phyloP scores from a whole-genome alignment of 2,888 invertebrate genomes.

The Drosophila maculinotata region DNA sequence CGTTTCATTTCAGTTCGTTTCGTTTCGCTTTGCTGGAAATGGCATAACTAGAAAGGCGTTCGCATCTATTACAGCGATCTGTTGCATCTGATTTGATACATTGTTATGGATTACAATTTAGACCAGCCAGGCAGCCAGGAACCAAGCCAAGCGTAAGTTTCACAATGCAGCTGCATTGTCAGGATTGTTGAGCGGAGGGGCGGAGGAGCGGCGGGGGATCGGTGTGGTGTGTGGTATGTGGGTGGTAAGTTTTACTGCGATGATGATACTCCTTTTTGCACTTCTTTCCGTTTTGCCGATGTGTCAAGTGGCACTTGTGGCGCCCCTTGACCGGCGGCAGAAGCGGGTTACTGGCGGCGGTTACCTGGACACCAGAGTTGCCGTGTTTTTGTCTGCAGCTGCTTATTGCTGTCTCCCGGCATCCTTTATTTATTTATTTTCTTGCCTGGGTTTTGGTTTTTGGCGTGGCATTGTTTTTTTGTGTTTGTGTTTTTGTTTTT shows the following conservation, averaged over 20 bases:
- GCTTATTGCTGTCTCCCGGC: slow-evolving; percentile 38
- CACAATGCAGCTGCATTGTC: slow-evolving; percentile 22
- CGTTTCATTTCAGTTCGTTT: neutral
- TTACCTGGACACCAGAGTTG: slow-evolving; percentile 35
- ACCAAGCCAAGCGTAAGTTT: slow-evolving; percentile 20
- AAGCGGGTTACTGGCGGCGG: neutral
- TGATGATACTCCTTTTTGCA: neutral
- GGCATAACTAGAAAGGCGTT: slow-evolving; percentile 21
- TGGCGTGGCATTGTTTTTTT: slow-evolving; percentile 5
- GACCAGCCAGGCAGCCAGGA: slow-evolving; percentile 8
- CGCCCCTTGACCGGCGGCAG: slow-evolving; percentile 24
- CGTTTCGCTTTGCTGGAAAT: too few species aligned
- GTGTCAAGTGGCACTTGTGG: slow-evolving; percentile 66
- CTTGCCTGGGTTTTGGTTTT: slow-evolving; percentile 57
- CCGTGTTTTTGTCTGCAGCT: slow-evolving; percentile 37
- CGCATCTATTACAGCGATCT: slow-evolving; percentile 34
- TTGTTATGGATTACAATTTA: slow-evolving; percentile 28
- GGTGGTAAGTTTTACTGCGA: too few species aligned
- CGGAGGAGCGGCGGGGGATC: neutral
- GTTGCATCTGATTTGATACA: slow-evolving; percentile 45
- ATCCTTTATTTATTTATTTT: slow-evolving; percentile 76
- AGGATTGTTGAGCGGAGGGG: slow-evolving; percentile 6
- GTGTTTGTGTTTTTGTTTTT: slow-evolving; percentile 2
- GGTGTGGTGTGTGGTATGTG: too few species aligned
- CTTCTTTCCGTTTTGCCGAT: slow-evolving; percentile 11